Percentiles rank a stretch among this genome's conserved stretches.
These are phyloP conservation scores for Heliconius ismenius DNA, from an alignment of 2,888 invertebrate genomes.

Conservation along the genomic window DNA sequence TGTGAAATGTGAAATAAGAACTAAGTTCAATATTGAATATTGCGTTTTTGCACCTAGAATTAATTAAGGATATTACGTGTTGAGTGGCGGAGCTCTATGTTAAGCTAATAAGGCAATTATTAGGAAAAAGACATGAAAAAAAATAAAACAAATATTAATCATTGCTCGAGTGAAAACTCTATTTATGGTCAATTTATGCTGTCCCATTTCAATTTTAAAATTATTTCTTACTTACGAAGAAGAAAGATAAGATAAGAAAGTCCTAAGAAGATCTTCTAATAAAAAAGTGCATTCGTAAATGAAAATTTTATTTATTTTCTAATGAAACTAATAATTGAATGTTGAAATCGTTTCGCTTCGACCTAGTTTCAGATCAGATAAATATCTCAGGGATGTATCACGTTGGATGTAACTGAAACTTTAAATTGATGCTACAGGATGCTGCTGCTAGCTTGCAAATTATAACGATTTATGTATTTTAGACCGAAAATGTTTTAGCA, in stretches of 20 bases:
- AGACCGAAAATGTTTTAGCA: background rate
- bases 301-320: background rate
- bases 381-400: constrained; percentile 17
- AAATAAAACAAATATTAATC: no score
- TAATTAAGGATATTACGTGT: no score
- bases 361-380: constrained; percentile 12
- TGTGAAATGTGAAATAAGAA: background rate
- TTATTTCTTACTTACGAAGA: background rate
- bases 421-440: constrained; percentile 16
- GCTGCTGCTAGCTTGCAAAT: background rate
- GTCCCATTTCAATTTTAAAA: no score
- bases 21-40: background rate
- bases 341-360: background rate
- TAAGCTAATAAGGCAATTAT: no score
- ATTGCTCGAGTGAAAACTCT: no score
- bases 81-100: no score
- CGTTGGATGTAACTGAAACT: constrained; percentile 14
- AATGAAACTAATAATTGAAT: constrained; percentile 10
- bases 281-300: background rate
- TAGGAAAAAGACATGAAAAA: no score
- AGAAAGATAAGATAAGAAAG: no score
- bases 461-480: constrained; percentile 13
- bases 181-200: no score
- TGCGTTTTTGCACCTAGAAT: no score
- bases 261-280: background rate